A percentile compares a stretch with the other conserved stretches of the same genome.
Evolutionary conservation across 92 coral and sea anemone species (phyloP).

Genomic region (Umimayanthus chanpuru): DNA sequence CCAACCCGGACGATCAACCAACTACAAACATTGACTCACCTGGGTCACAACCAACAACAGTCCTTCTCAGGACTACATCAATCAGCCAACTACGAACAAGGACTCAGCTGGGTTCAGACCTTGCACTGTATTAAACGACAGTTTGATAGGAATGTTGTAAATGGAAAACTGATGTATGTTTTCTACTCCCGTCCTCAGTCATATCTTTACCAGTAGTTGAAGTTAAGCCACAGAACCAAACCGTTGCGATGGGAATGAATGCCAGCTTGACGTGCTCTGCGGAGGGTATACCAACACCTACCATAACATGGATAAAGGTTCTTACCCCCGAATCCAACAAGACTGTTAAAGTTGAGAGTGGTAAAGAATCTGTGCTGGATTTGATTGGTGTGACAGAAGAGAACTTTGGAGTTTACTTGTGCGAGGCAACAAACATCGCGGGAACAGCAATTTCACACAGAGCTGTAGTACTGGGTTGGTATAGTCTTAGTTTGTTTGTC

Average conservation of each 20-base stretch:
- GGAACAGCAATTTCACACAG: constrained; percentile 6
- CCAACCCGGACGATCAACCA: no score
- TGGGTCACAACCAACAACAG: no score
- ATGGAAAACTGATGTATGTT: not conserved
- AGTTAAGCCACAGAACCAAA: constrained; percentile 11
- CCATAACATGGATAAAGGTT: not conserved
- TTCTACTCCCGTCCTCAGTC: not conserved
- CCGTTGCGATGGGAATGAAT: not conserved
- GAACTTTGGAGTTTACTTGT: constrained; percentile 30
- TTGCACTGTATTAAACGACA: not conserved
- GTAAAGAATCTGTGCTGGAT: constrained; percentile 19
- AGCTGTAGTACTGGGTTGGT: constrained; percentile 3
- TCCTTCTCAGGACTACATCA: no score
- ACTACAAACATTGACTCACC: no score
- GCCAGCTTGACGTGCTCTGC: constrained; percentile 5
- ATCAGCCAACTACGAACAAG: no score
- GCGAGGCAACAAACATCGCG: constrained; percentile 26
- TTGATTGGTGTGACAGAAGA: constrained; percentile 15
- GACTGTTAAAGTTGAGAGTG: constrained; percentile 7
- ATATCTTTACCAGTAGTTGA: not conserved
- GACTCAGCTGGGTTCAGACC: no score
- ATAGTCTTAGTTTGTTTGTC: not conserved
- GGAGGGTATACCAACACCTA: constrained; percentile 13
- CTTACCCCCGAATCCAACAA: not conserved
- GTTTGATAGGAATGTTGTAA: not conserved